Percentiles rank a stretch among this genome's conserved stretches.
phyloP scores from a whole-genome alignment of 2,113 vertebrate genomes.

The Lophius piscatorius region DNA sequence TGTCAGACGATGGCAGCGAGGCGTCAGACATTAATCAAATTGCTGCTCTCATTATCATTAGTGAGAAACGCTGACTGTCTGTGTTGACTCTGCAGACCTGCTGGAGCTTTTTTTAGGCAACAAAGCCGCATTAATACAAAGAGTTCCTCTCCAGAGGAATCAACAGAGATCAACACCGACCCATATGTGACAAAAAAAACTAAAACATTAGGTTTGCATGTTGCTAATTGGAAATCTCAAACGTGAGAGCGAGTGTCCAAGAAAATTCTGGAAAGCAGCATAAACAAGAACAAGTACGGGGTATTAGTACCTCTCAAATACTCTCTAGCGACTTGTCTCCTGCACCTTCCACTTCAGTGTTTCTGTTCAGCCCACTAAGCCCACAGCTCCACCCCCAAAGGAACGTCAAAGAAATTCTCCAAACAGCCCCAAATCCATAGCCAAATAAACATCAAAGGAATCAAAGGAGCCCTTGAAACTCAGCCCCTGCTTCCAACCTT shows the following conservation, averaged over 20 bases:
- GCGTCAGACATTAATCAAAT: conserved; percentile 73
- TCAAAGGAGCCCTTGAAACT: too few species aligned
- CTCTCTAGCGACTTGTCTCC: too few species aligned
- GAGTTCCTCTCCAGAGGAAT: conserved; percentile 60
- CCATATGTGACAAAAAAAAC: conserved; percentile 32
- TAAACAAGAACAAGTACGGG: too few species aligned
- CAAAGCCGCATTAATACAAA: conserved; percentile 40
- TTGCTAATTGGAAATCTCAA: conserved; percentile 55
- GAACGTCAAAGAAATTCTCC: too few species aligned
- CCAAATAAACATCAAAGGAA: too few species aligned
- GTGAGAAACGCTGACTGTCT: conserved; percentile 68
- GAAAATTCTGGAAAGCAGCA: conserved; percentile 1
- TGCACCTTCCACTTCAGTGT: too few species aligned
- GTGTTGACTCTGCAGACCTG: conserved; percentile 40
- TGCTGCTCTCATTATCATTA: conserved; percentile 69
- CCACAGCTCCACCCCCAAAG: too few species aligned
- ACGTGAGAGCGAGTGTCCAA: conserved; percentile 54
- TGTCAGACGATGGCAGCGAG: conserved; percentile 50
- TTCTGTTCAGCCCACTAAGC: too few species aligned
- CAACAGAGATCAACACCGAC: conserved; percentile 35
- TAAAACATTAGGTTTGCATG: conserved; percentile 61
- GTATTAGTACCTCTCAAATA: too few species aligned
- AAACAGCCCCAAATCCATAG: too few species aligned
- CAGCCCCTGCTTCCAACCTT: too few species aligned
- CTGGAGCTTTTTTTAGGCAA: conserved; percentile 37